These are phyloP conservation scores for Dioctria linearis DNA, from an alignment of 2,888 invertebrate species.

Conservation along the genomic window DNA sequence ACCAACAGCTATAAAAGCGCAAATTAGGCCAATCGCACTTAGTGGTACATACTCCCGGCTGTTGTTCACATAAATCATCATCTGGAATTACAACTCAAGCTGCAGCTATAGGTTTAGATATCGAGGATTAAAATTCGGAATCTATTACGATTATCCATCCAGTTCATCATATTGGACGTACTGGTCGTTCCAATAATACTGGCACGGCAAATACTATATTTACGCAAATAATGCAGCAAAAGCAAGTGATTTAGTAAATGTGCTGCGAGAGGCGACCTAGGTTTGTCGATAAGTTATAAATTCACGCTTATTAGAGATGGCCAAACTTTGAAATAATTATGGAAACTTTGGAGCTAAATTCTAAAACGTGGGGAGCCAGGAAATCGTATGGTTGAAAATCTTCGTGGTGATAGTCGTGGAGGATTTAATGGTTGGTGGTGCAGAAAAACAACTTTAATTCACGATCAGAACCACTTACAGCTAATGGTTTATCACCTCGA, in stretches of 20 bases:
- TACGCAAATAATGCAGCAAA: constrained; percentile 92
- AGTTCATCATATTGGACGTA: constrained; percentile 95
- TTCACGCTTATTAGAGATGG: constrained; percentile 87
- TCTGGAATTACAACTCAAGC: constrained; percentile 90
- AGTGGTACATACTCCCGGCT: constrained; percentile 91
- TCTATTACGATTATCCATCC: constrained; percentile 98
- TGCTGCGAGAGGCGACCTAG: constrained; percentile 92
- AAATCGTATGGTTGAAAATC: constrained; percentile 54
- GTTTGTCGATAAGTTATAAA: constrained; percentile 79
- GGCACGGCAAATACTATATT: constrained; percentile 98
- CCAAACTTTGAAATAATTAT: constrained; percentile 68
- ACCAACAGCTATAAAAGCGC: constrained; percentile 95
- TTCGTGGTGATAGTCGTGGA: constrained; percentile 34
- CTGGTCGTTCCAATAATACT: constrained; percentile 92
- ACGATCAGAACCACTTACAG: neutral
- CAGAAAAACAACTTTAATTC: constrained; percentile 7
- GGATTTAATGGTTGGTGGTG: neutral
- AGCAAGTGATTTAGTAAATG: constrained; percentile 92
- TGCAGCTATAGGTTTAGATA: constrained; percentile 94
- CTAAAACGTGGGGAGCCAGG: constrained; percentile 59
- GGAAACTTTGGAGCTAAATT: constrained; percentile 62
- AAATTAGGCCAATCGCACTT: constrained; percentile 96
- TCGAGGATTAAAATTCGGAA: constrained; percentile 98
- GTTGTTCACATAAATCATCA: constrained; percentile 96
- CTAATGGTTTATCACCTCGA: constrained; percentile 31